Evolutionary conservation across 2,797 vertebrate species (phyloP).

Genomic region (Hydrolagus colliei): DNA sequence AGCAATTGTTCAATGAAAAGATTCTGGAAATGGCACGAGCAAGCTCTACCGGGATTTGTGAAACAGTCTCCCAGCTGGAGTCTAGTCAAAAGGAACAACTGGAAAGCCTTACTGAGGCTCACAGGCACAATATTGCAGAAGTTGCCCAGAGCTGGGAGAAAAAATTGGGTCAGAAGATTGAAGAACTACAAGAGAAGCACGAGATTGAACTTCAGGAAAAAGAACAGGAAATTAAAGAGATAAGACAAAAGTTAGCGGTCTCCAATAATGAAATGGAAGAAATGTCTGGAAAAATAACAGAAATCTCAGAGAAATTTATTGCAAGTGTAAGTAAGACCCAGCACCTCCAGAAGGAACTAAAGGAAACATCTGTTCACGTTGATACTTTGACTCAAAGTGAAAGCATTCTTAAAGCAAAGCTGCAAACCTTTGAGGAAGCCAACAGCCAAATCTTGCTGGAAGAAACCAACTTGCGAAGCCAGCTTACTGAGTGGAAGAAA

Average conservation of each 20-base stretch:
- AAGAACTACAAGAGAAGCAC: constrained; percentile 71
- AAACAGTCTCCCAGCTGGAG: constrained; percentile 72
- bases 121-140: constrained; percentile 60
- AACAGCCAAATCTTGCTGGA: constrained; percentile 65
- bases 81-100: constrained; percentile 75
- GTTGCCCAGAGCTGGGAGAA: constrained; percentile 59
- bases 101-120: constrained; percentile 58
- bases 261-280: constrained; percentile 61
- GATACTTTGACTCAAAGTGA: constrained; percentile 62
- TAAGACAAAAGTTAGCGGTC: constrained; percentile 56
- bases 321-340: constrained; percentile 61
- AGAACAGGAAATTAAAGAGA: constrained; percentile 62
- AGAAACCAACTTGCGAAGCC: constrained; percentile 62
- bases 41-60: constrained; percentile 71
- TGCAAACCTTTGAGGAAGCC: constrained; percentile 68
- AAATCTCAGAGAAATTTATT: constrained; percentile 64
- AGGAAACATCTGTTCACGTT: constrained; percentile 58
- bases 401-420: constrained; percentile 60
- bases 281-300: constrained; percentile 50
- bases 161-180: constrained; percentile 66
- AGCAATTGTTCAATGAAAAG: constrained; percentile 75
- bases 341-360: constrained; percentile 73
- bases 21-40: constrained; percentile 79
- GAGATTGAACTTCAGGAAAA: constrained; percentile 67
- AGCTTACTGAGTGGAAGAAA: constrained; percentile 51